A percentile compares a stretch with the other conserved stretches of the same genome.
phyloP scores from a whole-genome alignment of 2,113 vertebrate genomes.

The Apodemus sylvaticus region DNA sequence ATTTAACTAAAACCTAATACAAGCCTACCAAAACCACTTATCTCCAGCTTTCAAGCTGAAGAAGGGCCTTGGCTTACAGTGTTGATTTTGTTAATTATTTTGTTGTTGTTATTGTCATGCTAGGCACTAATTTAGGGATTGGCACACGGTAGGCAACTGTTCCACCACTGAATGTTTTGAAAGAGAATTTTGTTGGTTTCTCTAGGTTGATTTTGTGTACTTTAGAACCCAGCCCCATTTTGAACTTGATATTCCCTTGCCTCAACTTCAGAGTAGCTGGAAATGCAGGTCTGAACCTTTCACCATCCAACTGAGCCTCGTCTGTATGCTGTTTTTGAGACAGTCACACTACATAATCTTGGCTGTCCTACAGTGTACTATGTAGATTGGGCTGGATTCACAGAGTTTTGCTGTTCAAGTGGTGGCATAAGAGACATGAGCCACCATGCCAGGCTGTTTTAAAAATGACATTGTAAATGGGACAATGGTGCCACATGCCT shows the following conservation, averaged over 20 bases:
- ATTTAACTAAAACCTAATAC: constrained; percentile 64
- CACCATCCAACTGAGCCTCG: background rate
- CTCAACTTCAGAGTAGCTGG: background rate
- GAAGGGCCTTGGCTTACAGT: no score
- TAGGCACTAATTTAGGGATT: background rate
- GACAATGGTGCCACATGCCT: background rate
- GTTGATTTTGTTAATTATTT: background rate
- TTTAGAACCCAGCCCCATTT: background rate
- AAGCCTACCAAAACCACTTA: constrained; percentile 53
- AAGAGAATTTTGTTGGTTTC: background rate
- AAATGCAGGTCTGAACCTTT: background rate
- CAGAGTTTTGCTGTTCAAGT: background rate
- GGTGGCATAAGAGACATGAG: background rate
- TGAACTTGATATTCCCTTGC: background rate
- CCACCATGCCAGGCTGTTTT: background rate
- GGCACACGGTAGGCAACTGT: background rate
- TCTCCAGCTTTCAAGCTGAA: constrained; percentile 69
- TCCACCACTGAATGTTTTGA: background rate
- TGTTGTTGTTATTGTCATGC: background rate
- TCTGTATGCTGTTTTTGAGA: constrained; percentile 46
- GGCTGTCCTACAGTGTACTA: background rate
- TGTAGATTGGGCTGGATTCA: background rate
- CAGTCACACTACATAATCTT: background rate
- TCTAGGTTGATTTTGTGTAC: background rate
- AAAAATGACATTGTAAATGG: background rate